Evolutionary conservation across 2,113 vertebrate species (phyloP).

Genomic region (Guaruba guarouba): DNA sequence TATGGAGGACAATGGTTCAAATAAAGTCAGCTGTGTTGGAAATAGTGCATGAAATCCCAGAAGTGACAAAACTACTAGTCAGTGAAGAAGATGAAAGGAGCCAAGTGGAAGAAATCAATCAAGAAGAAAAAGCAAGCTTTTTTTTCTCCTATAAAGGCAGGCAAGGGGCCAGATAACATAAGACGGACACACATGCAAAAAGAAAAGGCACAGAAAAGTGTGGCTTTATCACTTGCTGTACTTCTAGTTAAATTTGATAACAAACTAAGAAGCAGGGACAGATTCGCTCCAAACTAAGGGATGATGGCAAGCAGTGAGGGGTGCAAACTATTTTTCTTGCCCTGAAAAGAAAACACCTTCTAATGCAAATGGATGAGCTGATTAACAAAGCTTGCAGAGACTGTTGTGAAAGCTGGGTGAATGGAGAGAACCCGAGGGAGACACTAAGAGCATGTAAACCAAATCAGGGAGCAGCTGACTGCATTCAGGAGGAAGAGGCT

Average conservation of each 20-base stretch:
- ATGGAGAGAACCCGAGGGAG: constrained; percentile 62
- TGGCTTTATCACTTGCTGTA: not conserved
- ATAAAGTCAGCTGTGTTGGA: constrained; percentile 55
- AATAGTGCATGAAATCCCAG: constrained; percentile 70
- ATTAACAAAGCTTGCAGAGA: constrained; percentile 65
- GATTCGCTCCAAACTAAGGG: not conserved
- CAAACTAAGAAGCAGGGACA: not conserved
- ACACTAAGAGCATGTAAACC: constrained; percentile 65
- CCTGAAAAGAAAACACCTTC: not conserved
- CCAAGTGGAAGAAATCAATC: constrained; percentile 70
- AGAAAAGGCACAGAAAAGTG: not conserved
- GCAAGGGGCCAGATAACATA: constrained; percentile 45
- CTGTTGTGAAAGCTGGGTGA: constrained; percentile 56
- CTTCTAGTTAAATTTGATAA: not conserved
- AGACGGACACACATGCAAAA: constrained; percentile 3
- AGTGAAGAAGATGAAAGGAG: constrained; percentile 63
- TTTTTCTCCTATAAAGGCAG: not conserved
- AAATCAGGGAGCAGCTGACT: constrained; percentile 64
- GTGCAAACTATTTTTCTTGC: constrained; percentile 39
- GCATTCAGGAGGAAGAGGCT: constrained; percentile 52
- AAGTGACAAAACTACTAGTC: constrained; percentile 67
- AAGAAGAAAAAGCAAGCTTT: constrained; percentile 57
- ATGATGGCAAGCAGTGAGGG: constrained; percentile 18
- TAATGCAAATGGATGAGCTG: constrained; percentile 68
- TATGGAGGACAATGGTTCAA: constrained; percentile 50